Evolutionary conservation across 1,140 invertebrate species (phyloP).

Genomic region (Steinernema khuongi): DNA sequence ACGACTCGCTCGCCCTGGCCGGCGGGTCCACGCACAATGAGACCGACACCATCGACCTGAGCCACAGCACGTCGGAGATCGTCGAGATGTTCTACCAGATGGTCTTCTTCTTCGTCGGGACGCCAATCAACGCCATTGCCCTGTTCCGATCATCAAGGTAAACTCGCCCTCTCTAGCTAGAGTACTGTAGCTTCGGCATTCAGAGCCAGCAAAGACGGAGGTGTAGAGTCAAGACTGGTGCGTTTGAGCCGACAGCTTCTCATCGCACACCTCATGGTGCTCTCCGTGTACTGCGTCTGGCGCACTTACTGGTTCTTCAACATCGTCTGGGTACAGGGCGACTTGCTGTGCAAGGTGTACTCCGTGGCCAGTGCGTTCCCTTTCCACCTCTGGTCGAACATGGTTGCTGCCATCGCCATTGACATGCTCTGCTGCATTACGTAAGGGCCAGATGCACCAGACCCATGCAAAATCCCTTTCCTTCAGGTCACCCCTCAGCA

Average conservation of each 20-base stretch:
- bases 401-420: constrained; percentile 53
- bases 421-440: constrained; percentile 52
- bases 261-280: constrained; percentile 51
- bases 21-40: background rate
- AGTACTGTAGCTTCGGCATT: background rate
- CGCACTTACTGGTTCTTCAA: constrained; percentile 52
- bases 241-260: constrained; percentile 44
- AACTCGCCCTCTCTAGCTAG: background rate
- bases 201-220: constrained; percentile 32
- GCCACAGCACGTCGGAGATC: constrained; percentile 39
- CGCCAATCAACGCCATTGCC: constrained; percentile 46
- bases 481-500: constrained; percentile 39
- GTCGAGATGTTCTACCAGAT: constrained; percentile 53
- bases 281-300: constrained; percentile 53
- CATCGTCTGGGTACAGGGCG: constrained; percentile 49
- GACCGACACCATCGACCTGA: background rate
- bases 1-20: background rate
- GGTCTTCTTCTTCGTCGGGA: constrained; percentile 45
- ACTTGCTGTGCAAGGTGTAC: constrained; percentile 47
- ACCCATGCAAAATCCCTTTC: constrained; percentile 23
- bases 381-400: constrained; percentile 54
- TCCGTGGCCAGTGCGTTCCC: constrained; percentile 47
- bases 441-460: constrained; percentile 30
- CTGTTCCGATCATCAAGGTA: constrained; percentile 35
- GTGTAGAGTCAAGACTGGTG: constrained; percentile 44